Evolutionary conservation across 2,797 vertebrate genomes (phyloP).

Genomic region (Pogonophryne albipinna): DNA sequence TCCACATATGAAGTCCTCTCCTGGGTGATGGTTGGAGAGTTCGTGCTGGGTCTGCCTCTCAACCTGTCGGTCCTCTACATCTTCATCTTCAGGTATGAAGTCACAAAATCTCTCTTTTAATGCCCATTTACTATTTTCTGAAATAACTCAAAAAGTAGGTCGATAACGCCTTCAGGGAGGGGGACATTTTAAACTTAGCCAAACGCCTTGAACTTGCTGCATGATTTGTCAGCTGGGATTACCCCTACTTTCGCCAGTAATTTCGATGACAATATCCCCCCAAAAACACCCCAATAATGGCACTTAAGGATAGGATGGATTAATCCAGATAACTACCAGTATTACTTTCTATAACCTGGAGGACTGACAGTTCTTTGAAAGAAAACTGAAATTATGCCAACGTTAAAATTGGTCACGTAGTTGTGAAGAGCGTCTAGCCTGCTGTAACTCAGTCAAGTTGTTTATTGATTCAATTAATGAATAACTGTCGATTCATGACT

Average conservation of each 20-base stretch:
- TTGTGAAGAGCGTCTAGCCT: no score
- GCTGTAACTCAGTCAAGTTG: not conserved
- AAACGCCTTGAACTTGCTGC: not conserved
- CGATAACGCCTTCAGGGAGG: not conserved
- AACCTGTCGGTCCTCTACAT: slow-evolving; percentile 81
- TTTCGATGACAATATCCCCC: no score
- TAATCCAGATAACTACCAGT: not conserved
- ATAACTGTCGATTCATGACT: not conserved
- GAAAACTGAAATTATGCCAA: not conserved
- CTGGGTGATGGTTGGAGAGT: slow-evolving; percentile 59
- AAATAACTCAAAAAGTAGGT: not conserved
- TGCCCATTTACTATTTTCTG: not conserved
- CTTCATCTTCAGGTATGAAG: slow-evolving; percentile 78
- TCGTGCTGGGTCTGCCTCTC: slow-evolving; percentile 78
- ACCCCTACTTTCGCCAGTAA: no score
- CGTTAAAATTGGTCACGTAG: not conserved
- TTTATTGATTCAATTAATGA: not conserved
- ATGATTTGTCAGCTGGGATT: not conserved
- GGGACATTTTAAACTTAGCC: not conserved
- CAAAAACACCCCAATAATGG: no score
- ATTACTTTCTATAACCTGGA: not conserved
- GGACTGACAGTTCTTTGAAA: not conserved
- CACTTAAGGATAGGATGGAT: not conserved
- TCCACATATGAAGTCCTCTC: slow-evolving; percentile 39
- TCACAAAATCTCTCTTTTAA: not conserved